phyloP scores from a whole-genome alignment of 1,140 invertebrate genomes.

The Panagrolaimus sp. region DNA sequence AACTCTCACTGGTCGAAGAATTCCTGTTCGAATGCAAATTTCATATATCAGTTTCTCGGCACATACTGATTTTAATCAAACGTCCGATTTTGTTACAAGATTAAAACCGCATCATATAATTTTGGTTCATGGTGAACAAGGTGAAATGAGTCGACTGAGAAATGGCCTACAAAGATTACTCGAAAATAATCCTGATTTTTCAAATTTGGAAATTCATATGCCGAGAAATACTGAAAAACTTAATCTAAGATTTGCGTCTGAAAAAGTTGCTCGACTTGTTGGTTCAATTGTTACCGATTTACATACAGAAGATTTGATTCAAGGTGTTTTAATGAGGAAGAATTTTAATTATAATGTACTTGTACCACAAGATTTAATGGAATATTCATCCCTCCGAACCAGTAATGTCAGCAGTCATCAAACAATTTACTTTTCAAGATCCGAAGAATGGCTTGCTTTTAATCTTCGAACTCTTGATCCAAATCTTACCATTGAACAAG shows the following conservation, averaged over 20 bases:
- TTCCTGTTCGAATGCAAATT: slow-evolving; percentile 86
- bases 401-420: slow-evolving; percentile 61
- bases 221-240: slow-evolving; percentile 89
- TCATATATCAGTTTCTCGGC: slow-evolving; percentile 99
- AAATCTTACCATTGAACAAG: not conserved
- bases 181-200: slow-evolving; percentile 77
- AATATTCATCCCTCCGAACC: slow-evolving; percentile 42
- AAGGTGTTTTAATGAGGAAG: slow-evolving; percentile 88
- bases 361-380: slow-evolving; percentile 75
- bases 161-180: slow-evolving; percentile 88
- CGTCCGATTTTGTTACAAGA: slow-evolving; percentile 88
- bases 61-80: slow-evolving; percentile 98
- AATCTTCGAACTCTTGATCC: slow-evolving; percentile 10
- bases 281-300: slow-evolving; percentile 34
- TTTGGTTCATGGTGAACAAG: slow-evolving; percentile 94
- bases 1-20: slow-evolving; percentile 86
- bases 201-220: slow-evolving; percentile 77
- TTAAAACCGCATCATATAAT: slow-evolving; percentile 92
- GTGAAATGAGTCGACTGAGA: slow-evolving; percentile 93
- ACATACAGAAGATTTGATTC: slow-evolving; percentile 72
- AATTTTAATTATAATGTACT: slow-evolving; percentile 98
- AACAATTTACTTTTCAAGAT: slow-evolving; percentile 4
- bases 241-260: slow-evolving; percentile 85
- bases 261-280: slow-evolving; percentile 88
- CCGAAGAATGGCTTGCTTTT: slow-evolving; percentile 1